Evolutionary conservation across 2,797 vertebrate genomes (phyloP).

Genomic region (Silurus aristotelis): DNA sequence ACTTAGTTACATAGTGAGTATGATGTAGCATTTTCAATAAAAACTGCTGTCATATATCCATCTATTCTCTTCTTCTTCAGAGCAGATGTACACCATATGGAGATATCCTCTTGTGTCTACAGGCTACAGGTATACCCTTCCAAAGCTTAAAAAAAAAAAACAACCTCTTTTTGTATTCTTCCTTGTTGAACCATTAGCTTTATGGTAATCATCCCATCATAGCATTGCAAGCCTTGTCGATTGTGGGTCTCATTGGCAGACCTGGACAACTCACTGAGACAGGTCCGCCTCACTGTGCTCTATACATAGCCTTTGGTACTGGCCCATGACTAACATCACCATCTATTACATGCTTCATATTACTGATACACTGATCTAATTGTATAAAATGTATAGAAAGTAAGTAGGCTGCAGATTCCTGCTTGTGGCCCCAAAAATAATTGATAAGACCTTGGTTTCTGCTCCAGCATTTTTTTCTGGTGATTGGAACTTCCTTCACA

Average conservation of each 20-base stretch:
- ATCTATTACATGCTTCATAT: background rate
- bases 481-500: background rate
- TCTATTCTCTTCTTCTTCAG: background rate
- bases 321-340: background rate
- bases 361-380: background rate
- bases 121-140: background rate
- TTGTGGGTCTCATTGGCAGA: background rate
- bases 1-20: background rate
- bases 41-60: background rate
- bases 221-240: background rate
- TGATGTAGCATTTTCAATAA: background rate
- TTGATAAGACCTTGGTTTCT: background rate
- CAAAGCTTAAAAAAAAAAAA: background rate
- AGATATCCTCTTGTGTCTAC: background rate
- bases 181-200: background rate
- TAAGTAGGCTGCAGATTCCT: background rate
- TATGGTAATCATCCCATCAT: background rate
- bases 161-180: background rate
- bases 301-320: background rate
- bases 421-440: background rate
- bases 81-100: slow-evolving; percentile 4
- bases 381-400: background rate
- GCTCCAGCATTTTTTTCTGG: background rate
- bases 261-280: background rate
- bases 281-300: no score